A percentile compares a stretch with the other conserved stretches of the same genome.
Evolutionary conservation across 2,888 invertebrate genomes (phyloP).

Genomic region (Falcaria lacertinaria): DNA sequence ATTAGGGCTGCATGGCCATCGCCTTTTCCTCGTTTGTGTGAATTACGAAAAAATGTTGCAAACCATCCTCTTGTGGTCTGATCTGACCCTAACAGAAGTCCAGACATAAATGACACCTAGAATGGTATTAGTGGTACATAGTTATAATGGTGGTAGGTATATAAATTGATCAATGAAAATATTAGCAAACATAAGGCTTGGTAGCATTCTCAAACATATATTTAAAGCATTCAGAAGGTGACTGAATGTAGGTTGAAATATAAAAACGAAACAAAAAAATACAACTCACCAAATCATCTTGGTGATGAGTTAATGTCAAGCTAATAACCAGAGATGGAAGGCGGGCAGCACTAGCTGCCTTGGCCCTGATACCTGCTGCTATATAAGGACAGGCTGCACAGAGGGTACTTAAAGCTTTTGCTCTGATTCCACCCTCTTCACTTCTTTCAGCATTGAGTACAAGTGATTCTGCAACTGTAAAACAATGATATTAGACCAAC

Average conservation of each 20-base stretch:
- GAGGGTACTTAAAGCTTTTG: constrained; percentile 88
- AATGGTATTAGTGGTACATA: constrained; percentile 10
- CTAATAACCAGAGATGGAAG: constrained; percentile 94
- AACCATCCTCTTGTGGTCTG: constrained; percentile 95
- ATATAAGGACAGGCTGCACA: constrained; percentile 95
- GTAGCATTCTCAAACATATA: no score
- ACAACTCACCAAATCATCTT: constrained; percentile 82
- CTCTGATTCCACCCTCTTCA: constrained; percentile 92
- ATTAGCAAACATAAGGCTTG: not conserved
- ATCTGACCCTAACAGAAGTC: constrained; percentile 93
- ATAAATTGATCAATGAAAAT: not conserved
- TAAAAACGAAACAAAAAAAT: no score
- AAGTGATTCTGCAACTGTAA: constrained; percentile 88
- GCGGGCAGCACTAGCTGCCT: constrained; percentile 93
- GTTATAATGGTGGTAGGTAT: no score
- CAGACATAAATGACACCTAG: constrained; percentile 91
- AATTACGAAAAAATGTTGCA: constrained; percentile 92
- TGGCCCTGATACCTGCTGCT: constrained; percentile 89
- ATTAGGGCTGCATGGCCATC: constrained; percentile 83
- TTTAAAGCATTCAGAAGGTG: no score
- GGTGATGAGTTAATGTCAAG: constrained; percentile 85
- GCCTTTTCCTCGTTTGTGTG: constrained; percentile 89
- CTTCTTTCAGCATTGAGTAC: constrained; percentile 92
- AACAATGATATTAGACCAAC: not conserved
- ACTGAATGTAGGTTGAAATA: no score